Evolutionary conservation across 2,888 invertebrate species (phyloP).

Genomic region (Drosophila atroscutellata): DNA sequence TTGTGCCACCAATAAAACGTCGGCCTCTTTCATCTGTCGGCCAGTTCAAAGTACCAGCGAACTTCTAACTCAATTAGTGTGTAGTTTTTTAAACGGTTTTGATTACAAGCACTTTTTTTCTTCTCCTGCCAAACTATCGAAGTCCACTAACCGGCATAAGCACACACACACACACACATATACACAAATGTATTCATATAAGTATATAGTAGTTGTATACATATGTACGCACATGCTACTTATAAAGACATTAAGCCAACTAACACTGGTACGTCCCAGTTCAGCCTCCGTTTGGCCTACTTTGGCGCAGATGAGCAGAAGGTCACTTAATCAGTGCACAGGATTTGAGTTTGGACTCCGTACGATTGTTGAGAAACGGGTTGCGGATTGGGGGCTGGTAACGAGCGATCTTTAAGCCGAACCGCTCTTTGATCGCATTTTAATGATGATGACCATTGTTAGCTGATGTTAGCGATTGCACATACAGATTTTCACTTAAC

Average conservation of each 20-base stretch:
- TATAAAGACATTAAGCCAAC: constrained; percentile 78
- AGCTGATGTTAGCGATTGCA: constrained; percentile 83
- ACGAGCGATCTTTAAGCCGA: constrained; percentile 47
- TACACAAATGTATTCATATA: constrained; percentile 4
- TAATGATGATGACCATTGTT: constrained; percentile 85
- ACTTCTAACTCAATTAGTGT: constrained; percentile 81
- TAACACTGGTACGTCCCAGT: constrained; percentile 43
- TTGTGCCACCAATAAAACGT: constrained; percentile 76
- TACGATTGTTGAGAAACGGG: neutral
- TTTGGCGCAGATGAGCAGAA: constrained; percentile 45
- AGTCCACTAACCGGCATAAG: neutral
- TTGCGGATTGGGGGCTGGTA: constrained; percentile 8
- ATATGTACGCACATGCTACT: constrained; percentile 60
- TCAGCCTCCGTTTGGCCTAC: constrained; percentile 67
- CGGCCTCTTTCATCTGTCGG: constrained; percentile 74
- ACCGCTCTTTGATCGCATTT: constrained; percentile 83
- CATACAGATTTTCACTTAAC: constrained; percentile 82
- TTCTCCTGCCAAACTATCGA: constrained; percentile 12
- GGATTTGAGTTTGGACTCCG: constrained; percentile 25
- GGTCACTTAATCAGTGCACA: constrained; percentile 75
- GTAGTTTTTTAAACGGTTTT: constrained; percentile 81
- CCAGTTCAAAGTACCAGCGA: constrained; percentile 70
- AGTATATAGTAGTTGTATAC: constrained; percentile 7
- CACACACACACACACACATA: constrained; percentile 10
- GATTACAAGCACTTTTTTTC: constrained; percentile 76